These are phyloP conservation scores for Hypolimnas misippus DNA, from an alignment of 2,888 invertebrate species.

Conservation along the genomic window DNA sequence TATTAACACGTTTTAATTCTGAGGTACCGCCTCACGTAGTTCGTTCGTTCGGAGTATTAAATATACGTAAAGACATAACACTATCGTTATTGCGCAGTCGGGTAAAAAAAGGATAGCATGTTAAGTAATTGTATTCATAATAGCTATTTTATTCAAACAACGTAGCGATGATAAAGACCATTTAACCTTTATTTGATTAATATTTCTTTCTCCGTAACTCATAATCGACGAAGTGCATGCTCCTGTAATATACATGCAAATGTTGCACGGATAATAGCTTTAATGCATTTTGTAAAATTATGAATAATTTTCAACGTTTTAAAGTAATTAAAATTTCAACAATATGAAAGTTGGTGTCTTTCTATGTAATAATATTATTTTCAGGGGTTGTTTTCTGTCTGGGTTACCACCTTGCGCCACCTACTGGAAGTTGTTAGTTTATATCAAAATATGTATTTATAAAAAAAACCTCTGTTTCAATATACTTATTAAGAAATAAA, in stretches of 20 bases:
- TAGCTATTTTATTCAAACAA: constrained; percentile 30
- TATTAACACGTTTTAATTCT: no score
- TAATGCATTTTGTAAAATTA: constrained; percentile 14
- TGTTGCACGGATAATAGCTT: constrained; percentile 23
- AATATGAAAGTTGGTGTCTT: background rate
- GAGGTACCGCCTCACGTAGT: no score
- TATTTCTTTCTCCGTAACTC: constrained; percentile 22
- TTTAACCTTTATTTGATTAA: constrained; percentile 19
- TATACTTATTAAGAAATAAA: no score
- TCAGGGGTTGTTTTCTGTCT: no score
- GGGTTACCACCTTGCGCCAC: no score
- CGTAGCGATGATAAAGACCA: constrained; percentile 13
- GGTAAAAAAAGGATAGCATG: background rate
- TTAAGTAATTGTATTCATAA: constrained; percentile 6
- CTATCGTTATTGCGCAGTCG: constrained; percentile 6
- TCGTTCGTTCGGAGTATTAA: no score
- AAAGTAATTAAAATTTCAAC: background rate
- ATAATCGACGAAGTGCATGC: constrained; percentile 30
- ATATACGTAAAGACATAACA: no score
- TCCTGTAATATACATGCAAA: constrained; percentile 18
- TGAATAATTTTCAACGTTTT: background rate
- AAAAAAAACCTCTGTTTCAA: no score
- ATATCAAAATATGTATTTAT: no score
- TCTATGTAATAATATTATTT: no score
- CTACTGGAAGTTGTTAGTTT: no score